These are phyloP conservation scores for Limenitis camilla DNA, from an alignment of 2,888 invertebrate species.

Conservation along the genomic window DNA sequence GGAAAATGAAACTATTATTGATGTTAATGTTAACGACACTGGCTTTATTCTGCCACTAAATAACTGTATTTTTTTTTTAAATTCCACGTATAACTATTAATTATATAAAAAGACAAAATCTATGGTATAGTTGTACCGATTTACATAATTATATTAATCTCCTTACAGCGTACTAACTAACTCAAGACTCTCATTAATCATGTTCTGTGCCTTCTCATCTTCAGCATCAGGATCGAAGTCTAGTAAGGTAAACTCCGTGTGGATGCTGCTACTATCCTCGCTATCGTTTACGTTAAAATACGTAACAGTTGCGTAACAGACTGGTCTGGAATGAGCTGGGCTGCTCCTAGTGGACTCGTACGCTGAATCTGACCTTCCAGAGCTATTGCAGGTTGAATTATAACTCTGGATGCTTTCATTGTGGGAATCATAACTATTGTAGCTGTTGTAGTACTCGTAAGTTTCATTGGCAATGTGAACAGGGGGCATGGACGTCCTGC, in stretches of 20 bases:
- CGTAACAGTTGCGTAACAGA: conserved; percentile 62
- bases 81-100: not conserved
- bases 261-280: conserved; percentile 63
- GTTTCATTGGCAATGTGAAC: conserved; percentile 38
- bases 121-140: not conserved
- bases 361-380: conserved; percentile 59
- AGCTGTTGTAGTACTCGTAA: conserved; percentile 52
- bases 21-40: too few relatives aligned
- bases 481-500: conserved; percentile 51
- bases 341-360: conserved; percentile 61
- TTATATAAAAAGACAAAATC: not conserved
- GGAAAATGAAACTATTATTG: too few relatives aligned
- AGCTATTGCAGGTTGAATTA: conserved; percentile 49
- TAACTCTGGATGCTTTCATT: conserved; percentile 50
- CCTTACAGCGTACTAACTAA: conserved; percentile 62
- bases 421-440: conserved; percentile 55
- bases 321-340: conserved; percentile 43
- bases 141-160: not conserved
- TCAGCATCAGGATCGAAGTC: conserved; percentile 49
- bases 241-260: conserved; percentile 61
- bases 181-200: conserved; percentile 65
- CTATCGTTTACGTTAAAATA: conserved; percentile 66
- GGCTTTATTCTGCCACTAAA: too few relatives aligned
- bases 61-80: too few relatives aligned
- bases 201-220: conserved; percentile 56